Evolutionary conservation across 2,888 invertebrate species (phyloP).

Genomic region (Sisyra nigra): DNA sequence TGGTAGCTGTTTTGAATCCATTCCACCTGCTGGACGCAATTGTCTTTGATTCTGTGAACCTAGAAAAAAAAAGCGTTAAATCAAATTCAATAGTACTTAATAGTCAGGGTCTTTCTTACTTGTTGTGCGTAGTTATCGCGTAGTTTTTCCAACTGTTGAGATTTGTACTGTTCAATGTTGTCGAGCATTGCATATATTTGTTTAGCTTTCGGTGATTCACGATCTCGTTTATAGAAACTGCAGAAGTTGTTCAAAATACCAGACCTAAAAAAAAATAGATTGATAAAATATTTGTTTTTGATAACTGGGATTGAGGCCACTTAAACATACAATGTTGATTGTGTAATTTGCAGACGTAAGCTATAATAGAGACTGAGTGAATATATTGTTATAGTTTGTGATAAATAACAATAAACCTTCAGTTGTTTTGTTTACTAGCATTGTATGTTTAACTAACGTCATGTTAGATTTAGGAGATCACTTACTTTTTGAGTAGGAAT

Average conservation of each 20-base stretch:
- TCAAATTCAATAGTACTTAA: not conserved
- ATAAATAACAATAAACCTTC: too few species aligned
- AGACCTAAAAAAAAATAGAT: constrained; percentile 36
- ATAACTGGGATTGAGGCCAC: not conserved
- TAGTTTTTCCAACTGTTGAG: constrained; percentile 72
- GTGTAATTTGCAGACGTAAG: not conserved
- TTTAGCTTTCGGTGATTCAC: constrained; percentile 58
- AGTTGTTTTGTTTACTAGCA: not conserved
- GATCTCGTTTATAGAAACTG: constrained; percentile 53
- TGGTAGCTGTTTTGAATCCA: constrained; percentile 87
- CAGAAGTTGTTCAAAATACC: constrained; percentile 55
- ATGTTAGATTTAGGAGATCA: constrained; percentile 14
- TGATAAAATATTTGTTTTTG: not conserved
- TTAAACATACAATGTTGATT: not conserved
- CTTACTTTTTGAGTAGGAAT: constrained; percentile 53
- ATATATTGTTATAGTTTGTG: too few species aligned
- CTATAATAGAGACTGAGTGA: too few species aligned
- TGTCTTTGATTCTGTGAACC: constrained; percentile 83
- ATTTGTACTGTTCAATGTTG: constrained; percentile 79
- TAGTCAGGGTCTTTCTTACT: constrained; percentile 27
- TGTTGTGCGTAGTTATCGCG: constrained; percentile 86
- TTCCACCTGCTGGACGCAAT: constrained; percentile 86
- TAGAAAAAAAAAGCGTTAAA: constrained; percentile 19
- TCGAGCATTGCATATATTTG: constrained; percentile 81
- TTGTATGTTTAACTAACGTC: not conserved